phyloP scores from a whole-genome alignment of 2,113 vertebrate genomes.

The Camelus bactrianus region DNA sequence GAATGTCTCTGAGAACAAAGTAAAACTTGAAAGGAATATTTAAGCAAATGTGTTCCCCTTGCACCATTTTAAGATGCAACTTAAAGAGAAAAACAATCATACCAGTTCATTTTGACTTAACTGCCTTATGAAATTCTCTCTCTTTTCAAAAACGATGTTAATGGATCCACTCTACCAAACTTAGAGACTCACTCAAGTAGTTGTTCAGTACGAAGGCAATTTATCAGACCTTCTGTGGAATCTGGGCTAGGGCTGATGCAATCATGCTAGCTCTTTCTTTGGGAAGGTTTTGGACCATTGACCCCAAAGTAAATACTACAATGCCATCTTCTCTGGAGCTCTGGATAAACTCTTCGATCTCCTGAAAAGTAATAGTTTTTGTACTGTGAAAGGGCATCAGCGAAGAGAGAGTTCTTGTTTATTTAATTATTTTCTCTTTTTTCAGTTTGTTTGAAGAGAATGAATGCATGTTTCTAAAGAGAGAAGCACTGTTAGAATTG shows the following conservation, averaged over 20 bases:
- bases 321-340: slow-evolving; percentile 88
- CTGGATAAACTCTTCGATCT: slow-evolving; percentile 89
- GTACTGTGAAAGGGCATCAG: background rate
- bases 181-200: background rate
- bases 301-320: slow-evolving; percentile 90
- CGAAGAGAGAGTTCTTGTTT: background rate
- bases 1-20: background rate
- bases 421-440: background rate
- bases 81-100: background rate
- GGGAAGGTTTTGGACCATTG: slow-evolving; percentile 88
- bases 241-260: slow-evolving; percentile 89
- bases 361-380: slow-evolving; percentile 79
- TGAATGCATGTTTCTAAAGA: background rate
- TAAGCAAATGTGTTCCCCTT: background rate
- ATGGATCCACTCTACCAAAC: background rate
- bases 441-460: background rate
- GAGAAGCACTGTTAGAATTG: background rate
- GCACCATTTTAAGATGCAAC: background rate
- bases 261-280: slow-evolving; percentile 88
- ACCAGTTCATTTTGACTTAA: background rate
- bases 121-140: background rate
- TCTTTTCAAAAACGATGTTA: background rate
- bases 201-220: background rate
- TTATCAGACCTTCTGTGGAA: slow-evolving; percentile 91
- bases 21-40: background rate